phyloP scores from a whole-genome alignment of 2,888 invertebrate genomes.

The Archaeoteleia sp. region DNA sequence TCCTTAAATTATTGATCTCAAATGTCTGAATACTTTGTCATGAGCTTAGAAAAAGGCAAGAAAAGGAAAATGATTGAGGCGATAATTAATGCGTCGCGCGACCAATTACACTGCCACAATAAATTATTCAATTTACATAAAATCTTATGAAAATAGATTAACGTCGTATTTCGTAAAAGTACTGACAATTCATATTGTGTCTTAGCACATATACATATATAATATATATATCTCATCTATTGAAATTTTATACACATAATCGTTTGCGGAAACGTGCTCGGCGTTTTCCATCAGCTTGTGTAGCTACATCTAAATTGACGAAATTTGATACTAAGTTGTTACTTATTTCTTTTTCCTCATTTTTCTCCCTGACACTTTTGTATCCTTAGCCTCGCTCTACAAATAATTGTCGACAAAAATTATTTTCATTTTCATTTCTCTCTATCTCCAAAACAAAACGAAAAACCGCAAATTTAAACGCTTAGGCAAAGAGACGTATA shows the following conservation, averaged over 20 bases:
- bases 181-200: constrained; percentile 63
- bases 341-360: constrained; percentile 36
- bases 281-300: constrained; percentile 28
- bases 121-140: constrained; percentile 54
- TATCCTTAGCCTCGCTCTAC: too few species aligned
- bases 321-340: constrained; percentile 40
- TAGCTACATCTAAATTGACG: constrained; percentile 65
- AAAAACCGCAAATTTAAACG: constrained; percentile 2
- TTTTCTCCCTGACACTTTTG: constrained; percentile 7
- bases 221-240: constrained; percentile 55
- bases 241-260: constrained; percentile 57
- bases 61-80: too few species aligned
- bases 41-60: too few species aligned
- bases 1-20: background rate
- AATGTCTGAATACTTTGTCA: too few species aligned
- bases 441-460: constrained; percentile 51
- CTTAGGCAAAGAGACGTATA: constrained; percentile 17
- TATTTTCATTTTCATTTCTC: constrained; percentile 47
- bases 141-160: constrained; percentile 65
- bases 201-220: constrained; percentile 65
- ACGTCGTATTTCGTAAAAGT: constrained; percentile 63
- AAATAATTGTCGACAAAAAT: too few species aligned
- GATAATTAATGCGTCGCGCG: constrained; percentile 1
- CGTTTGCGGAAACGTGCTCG: constrained; percentile 26
- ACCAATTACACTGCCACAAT: constrained; percentile 35